Conservation (phyloP, 2,888 invertebrate species). For the Harpagoxenus sublaevis region DNA sequence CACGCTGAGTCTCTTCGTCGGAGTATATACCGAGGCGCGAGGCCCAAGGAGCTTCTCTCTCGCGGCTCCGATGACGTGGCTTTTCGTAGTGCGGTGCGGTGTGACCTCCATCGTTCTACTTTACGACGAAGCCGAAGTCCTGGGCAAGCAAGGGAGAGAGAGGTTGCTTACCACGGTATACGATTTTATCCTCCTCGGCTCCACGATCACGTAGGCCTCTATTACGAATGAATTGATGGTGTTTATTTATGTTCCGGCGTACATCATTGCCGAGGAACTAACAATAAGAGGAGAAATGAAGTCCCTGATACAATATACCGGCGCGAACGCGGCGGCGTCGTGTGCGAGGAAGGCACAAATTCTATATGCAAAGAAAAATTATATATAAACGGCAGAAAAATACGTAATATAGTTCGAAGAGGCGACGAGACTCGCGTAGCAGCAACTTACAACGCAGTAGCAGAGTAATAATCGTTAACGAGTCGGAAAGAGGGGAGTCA, state of each 20-base stretch:
- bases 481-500: not conserved
- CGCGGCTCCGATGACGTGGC: slow-evolving; percentile 70
- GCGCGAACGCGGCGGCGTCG: not conserved
- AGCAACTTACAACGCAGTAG: not conserved
- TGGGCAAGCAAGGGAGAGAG: slow-evolving; percentile 19
- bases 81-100: slow-evolving; percentile 57
- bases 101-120: slow-evolving; percentile 73
- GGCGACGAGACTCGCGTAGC: not conserved
- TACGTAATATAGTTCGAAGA: not conserved
- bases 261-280: not conserved
- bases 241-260: slow-evolving; percentile 5
- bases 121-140: slow-evolving; percentile 60
- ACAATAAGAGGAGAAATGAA: not conserved
- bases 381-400: not conserved
- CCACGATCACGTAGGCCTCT: not conserved
- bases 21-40: slow-evolving; percentile 54
- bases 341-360: too few relatives aligned
- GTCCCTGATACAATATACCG: not conserved
- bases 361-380: not conserved
- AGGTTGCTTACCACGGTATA: slow-evolving; percentile 39
- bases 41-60: slow-evolving; percentile 62
- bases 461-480: not conserved
- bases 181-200: slow-evolving; percentile 61
- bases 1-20: slow-evolving; percentile 55
- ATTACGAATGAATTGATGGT: slow-evolving; percentile 24